These are phyloP conservation scores for Penaeus monodon DNA, from an alignment of 2,888 invertebrate genomes.

Conservation along the genomic window DNA sequence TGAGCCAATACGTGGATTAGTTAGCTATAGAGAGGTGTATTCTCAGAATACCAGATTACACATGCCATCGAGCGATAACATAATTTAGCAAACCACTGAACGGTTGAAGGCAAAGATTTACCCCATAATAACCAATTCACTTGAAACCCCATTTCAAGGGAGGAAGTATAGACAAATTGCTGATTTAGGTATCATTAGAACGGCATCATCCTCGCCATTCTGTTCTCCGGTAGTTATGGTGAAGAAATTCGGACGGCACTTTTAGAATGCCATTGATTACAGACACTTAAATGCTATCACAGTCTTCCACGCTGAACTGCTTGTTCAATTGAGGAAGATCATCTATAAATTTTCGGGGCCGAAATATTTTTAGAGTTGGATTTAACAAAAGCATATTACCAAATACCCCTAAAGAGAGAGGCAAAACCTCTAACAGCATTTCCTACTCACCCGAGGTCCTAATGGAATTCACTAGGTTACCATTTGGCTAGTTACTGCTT, in stretches of 20 bases:
- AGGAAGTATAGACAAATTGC: background rate
- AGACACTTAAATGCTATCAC: conserved; percentile 2
- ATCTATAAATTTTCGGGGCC: conserved; percentile 23
- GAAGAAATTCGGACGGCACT: background rate
- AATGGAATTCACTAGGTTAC: conserved; percentile 30
- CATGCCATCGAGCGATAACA: too few species aligned
- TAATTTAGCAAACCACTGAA: too few species aligned
- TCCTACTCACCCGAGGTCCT: conserved; percentile 11
- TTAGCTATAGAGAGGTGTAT: too few species aligned
- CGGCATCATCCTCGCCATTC: background rate
- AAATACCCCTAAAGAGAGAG: background rate
- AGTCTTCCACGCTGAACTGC: conserved; percentile 27
- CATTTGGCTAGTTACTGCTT: conserved; percentile 2
- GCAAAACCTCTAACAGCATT: conserved; percentile 1
- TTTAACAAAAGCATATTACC: conserved; percentile 21
- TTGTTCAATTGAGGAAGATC: conserved; percentile 28
- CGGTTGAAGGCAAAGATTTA: too few species aligned
- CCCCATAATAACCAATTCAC: too few species aligned
- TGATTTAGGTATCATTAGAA: background rate
- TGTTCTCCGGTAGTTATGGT: conserved; percentile 28
- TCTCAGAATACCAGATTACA: too few species aligned
- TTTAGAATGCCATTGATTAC: conserved; percentile 29
- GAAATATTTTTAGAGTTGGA: conserved; percentile 35
- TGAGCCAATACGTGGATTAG: too few species aligned
- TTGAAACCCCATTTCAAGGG: background rate